Evolutionary conservation across 2,888 invertebrate genomes (phyloP), one percentile per base, ranked within the genome.

Genomic region (Gymnosoma rotundatum): DNA sequence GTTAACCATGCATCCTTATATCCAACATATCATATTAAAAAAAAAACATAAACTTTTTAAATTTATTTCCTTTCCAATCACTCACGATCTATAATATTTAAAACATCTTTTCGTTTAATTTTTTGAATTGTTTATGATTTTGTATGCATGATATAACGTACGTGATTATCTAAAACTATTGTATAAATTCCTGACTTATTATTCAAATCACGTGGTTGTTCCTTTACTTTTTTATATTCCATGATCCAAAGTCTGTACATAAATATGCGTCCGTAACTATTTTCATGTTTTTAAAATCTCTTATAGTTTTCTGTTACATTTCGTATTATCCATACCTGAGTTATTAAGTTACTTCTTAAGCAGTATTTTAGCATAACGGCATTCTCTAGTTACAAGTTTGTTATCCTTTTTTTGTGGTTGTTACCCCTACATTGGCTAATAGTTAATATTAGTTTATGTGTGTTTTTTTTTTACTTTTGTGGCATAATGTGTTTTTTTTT

Each of bases 201-300:
- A 83, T 76, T 76, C 76, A 83, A 83, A 83, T 83, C 83, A 83
- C 83, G 76, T 83, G 70, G 50, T 54, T 73, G 67, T 76, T 80
- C 80, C 75, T 79, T 79, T 66, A 21, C 64, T 69, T 14, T 21
- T 64, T 61, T 61, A 9, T 52, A 38, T 63, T 4, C 42, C 10
- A n/a, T 38, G 54, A 16, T n/a, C n/a, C n/a, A n/a, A n/a, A n/a
- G n/a, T n/a, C n/a, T n/a, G 21, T 52, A 14, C 32, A 38, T 38
- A 38, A 38, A 7, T 38, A n/a, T 54, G 61, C 8, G 12, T 50
- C 20, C 52, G 52, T 38, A 52, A 42, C 9, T 20, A 42, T 63
- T 52, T 54, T 32, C 10, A 32, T 54, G 54, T 14, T 42, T 42
- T 64, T 3, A 60, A 45, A 60, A 79, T 83, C 74, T 79, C 74